Evolutionary conservation across 2,888 invertebrate genomes (phyloP).

Genomic region (Ichneumoninae sp.): DNA sequence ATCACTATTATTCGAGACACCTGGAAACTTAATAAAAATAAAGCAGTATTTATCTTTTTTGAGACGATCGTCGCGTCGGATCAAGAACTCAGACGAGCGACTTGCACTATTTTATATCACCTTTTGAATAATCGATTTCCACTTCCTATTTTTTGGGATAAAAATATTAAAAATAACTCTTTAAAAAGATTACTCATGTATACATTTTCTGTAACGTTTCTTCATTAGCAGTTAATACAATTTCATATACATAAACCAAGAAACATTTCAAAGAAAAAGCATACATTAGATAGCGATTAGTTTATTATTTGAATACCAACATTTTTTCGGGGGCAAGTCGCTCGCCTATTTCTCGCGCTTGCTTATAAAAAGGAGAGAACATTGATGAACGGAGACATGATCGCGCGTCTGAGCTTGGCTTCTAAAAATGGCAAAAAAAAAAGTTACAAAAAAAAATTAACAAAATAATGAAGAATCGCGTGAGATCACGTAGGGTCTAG

Average conservation of each 20-base stretch:
- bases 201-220: background rate
- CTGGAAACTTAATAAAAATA: conserved; percentile 62
- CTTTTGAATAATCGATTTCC: background rate
- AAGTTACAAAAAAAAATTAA: conserved; percentile 56
- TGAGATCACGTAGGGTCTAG: conserved; percentile 78
- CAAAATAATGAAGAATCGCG: conserved; percentile 64
- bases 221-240: background rate
- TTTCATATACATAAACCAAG: background rate
- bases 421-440: conserved; percentile 50
- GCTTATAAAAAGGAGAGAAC: conserved; percentile 33
- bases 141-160: background rate
- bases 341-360: conserved; percentile 43
- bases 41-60: conserved; percentile 64
- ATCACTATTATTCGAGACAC: conserved; percentile 47
- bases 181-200: background rate
- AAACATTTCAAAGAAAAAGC: background rate
- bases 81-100: conserved; percentile 1
- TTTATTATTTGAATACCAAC: background rate
- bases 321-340: background rate
- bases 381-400: conserved; percentile 55
- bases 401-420: conserved; percentile 69
- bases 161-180: background rate
- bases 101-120: background rate
- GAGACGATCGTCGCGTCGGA: conserved; percentile 68
- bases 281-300: background rate